Evolutionary conservation across 2,797 vertebrate genomes (phyloP), one percentile per base, ranked within the genome.

Genomic region (Anabacerthia variegaticeps): DNA sequence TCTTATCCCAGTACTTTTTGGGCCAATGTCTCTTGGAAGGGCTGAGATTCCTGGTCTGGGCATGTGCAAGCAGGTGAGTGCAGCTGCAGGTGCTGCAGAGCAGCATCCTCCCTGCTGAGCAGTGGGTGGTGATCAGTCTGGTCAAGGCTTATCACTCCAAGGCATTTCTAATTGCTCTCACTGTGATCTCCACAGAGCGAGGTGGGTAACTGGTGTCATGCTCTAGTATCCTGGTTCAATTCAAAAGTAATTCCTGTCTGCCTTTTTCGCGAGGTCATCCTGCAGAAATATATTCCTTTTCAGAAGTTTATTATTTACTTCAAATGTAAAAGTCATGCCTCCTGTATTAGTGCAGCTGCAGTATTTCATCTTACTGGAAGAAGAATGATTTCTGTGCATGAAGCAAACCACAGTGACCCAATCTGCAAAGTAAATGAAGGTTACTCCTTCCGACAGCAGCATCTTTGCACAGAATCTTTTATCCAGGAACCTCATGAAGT

Each of bases 391-490:
- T 71, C 36, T 77, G 22, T 44, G 11, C 12, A 3, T 48, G 69
- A 74, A 85, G 36, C 17, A 43, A 66, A 63, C 7, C 30, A 10
- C 12, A 48, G 56, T 2, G 3, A 69, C 67, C 10, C 4, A 4
- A 93, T 85, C 56, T 87, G 19, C 15, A 7, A 91, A 77, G 43
- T 28, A 43, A 58, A 43, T 69, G 43, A 58, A 13, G 2, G 13
- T 61, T 82, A 27, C 27, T 89, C 21, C 44, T 87, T 85, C 59
- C 44, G 58, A 74, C 34, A 82, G 23, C 21, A 89, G 41, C 37
- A 73, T 88, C 32, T 93, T 85, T 83, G 66, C 51, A 36, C 26
- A 72, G 26, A 24, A 39, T 63, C 52, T 79, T 89, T 83, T 74
- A 27, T 46, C 28, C 27, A 61, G 58, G 44, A 76, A 36, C 27